Percentiles rank a stretch among this genome's conserved stretches.
phyloP scores from a whole-genome alignment of 2,797 vertebrate genomes.

The Poeciliopsis infans region DNA sequence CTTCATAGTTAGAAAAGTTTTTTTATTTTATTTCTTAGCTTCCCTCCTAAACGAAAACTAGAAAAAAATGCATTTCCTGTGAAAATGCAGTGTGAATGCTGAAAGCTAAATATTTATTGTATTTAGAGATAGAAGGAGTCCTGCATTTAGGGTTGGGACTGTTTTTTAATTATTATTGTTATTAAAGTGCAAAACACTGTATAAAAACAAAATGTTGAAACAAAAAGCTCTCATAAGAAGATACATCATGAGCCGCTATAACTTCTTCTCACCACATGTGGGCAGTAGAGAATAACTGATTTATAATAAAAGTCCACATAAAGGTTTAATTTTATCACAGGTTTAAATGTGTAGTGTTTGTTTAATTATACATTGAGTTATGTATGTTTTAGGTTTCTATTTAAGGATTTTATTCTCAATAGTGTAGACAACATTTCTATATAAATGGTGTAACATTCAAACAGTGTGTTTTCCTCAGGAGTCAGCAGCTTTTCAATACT shows the following conservation, averaged over 20 bases:
- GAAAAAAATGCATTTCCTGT: neutral
- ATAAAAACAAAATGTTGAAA: neutral
- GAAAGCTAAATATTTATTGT: too few relatives aligned
- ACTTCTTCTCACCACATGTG: constrained; percentile 49
- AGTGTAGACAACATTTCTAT: neutral
- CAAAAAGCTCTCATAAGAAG: neutral
- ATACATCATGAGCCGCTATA: neutral
- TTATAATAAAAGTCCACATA: neutral
- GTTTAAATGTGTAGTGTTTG: neutral
- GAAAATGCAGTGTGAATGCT: too few relatives aligned
- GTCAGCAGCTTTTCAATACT: neutral
- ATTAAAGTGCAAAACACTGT: neutral
- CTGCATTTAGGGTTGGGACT: too few relatives aligned
- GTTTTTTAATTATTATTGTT: neutral
- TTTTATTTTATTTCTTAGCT: neutral
- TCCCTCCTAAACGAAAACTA: neutral
- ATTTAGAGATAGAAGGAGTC: too few relatives aligned
- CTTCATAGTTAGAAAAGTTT: neutral
- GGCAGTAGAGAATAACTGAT: constrained; percentile 54
- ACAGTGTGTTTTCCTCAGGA: neutral
- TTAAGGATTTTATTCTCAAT: neutral
- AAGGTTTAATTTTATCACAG: neutral
- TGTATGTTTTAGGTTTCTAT: neutral
- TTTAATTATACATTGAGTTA: neutral
- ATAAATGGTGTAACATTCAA: neutral